Conservation (phyloP, 2,113 vertebrate genomes). For the Thymallus thymallus region DNA sequence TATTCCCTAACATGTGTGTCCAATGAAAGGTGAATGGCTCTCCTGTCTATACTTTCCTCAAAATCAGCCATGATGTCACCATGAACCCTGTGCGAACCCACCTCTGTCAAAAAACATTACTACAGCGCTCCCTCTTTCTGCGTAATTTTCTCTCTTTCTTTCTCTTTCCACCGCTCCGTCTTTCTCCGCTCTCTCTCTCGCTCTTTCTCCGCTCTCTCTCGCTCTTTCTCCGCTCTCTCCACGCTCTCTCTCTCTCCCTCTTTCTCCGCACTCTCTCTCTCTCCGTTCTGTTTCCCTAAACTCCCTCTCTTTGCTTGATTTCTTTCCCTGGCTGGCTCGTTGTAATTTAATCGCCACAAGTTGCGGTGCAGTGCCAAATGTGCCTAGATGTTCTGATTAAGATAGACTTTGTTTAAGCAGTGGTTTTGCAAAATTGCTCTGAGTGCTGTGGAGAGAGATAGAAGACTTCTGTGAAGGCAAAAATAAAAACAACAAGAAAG, state of each 20-base stretch:
- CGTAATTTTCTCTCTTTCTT: slow-evolving; percentile 61
- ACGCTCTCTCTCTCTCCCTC: slow-evolving; percentile 52
- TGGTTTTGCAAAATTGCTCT: slow-evolving; percentile 56
- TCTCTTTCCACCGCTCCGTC: slow-evolving; percentile 55
- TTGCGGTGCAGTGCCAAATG: slow-evolving; percentile 60
- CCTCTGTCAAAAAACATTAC: slow-evolving; percentile 76
- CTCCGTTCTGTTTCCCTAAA: slow-evolving; percentile 45
- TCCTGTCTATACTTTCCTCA: slow-evolving; percentile 75
- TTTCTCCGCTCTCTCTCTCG: slow-evolving; percentile 34
- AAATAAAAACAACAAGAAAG: background rate
- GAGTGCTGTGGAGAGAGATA: slow-evolving; percentile 11
- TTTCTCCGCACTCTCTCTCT: slow-evolving; percentile 61
- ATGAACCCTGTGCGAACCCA: slow-evolving; percentile 79
- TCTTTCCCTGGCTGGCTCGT: slow-evolving; percentile 34
- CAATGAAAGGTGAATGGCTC: slow-evolving; percentile 76
- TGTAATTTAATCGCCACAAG: slow-evolving; percentile 72
- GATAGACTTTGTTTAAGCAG: slow-evolving; percentile 63
- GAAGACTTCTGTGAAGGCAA: slow-evolving; percentile 8
- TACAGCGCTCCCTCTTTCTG: slow-evolving; percentile 59
- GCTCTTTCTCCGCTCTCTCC: slow-evolving; percentile 55
- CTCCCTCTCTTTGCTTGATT: too few relatives aligned
- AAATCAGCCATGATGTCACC: slow-evolving; percentile 78
- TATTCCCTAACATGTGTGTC: slow-evolving; percentile 68
- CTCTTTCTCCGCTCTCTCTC: slow-evolving; percentile 37
- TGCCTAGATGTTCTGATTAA: slow-evolving; percentile 79